Evolutionary conservation across 1,140 invertebrate genomes (phyloP).

Genomic region (Pygmarrhopalites habei): DNA sequence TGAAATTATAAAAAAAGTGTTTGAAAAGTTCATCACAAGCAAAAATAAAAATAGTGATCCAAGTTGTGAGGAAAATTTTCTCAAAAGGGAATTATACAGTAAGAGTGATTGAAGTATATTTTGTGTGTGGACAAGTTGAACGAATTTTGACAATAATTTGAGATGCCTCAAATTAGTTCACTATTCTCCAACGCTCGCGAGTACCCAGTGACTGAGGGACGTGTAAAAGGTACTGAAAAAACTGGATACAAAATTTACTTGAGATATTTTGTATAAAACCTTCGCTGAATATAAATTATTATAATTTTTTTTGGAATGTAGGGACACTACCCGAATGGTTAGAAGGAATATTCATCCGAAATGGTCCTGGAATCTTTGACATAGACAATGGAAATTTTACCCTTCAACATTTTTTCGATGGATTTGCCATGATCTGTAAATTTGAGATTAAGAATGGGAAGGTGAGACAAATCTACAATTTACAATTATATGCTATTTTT

Average conservation of each 20-base stretch:
- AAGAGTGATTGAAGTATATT: too few relatives aligned
- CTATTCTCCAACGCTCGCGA: neutral
- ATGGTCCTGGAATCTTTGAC: slow-evolving; percentile 44
- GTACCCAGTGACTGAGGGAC: neutral
- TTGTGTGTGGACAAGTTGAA: too few relatives aligned
- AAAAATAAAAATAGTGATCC: too few relatives aligned
- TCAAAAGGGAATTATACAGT: too few relatives aligned
- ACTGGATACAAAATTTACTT: neutral
- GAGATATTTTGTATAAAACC: neutral
- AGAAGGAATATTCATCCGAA: slow-evolving; percentile 17
- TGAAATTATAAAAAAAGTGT: too few relatives aligned
- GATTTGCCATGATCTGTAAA: slow-evolving; percentile 43
- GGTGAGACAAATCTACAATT: too few relatives aligned
- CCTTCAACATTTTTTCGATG: slow-evolving; percentile 47
- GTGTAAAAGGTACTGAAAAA: neutral
- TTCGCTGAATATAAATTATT: neutral
- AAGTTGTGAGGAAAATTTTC: too few relatives aligned
- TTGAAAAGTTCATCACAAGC: too few relatives aligned
- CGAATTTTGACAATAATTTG: too few relatives aligned
- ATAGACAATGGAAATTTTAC: slow-evolving; percentile 43
- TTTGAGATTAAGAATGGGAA: slow-evolving; percentile 43
- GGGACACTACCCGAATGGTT: slow-evolving; percentile 27
- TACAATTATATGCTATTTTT: too few relatives aligned
- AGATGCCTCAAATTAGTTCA: neutral
- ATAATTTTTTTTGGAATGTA: neutral